Conservation (phyloP, 2,113 vertebrate species). For the Numida meleagris region DNA sequence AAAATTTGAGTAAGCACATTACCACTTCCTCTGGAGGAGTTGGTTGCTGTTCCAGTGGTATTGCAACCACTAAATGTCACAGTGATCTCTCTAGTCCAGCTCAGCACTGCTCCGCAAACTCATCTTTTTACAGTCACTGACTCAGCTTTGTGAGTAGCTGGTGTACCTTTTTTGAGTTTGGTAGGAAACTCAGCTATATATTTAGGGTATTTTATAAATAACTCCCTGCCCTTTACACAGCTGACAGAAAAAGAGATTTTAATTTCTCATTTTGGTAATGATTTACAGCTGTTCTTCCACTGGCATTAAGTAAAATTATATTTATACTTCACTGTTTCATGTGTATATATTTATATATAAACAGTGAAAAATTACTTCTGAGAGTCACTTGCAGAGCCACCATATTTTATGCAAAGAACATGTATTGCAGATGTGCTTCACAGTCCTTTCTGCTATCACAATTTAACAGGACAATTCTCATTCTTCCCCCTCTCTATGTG, state of each 20-base stretch:
- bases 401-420: constrained; percentile 20
- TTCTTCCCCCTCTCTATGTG: not conserved
- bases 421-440: not conserved
- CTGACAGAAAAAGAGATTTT: constrained; percentile 34
- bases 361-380: not conserved
- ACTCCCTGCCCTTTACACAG: constrained; percentile 12
- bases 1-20: constrained; percentile 44
- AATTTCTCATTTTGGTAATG: constrained; percentile 47
- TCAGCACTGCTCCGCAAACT: constrained; percentile 22
- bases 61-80: constrained; percentile 70
- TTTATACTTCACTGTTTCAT: constrained; percentile 7
- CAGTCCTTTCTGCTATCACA: not conserved
- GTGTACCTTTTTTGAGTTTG: constrained; percentile 25
- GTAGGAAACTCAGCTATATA: constrained; percentile 32
- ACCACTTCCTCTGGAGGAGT: constrained; percentile 60
- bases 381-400: not conserved
- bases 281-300: constrained; percentile 46
- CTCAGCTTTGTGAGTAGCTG: constrained; percentile 50
- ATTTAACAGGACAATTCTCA: constrained; percentile 6
- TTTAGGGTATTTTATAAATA: constrained; percentile 47
- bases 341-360: constrained; percentile 31
- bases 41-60: constrained; percentile 66
- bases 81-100: constrained; percentile 49
- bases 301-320: not conserved
- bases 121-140: constrained; percentile 44